Conservation (phyloP, 2,888 invertebrate species). For the Andrena fulva region DNA sequence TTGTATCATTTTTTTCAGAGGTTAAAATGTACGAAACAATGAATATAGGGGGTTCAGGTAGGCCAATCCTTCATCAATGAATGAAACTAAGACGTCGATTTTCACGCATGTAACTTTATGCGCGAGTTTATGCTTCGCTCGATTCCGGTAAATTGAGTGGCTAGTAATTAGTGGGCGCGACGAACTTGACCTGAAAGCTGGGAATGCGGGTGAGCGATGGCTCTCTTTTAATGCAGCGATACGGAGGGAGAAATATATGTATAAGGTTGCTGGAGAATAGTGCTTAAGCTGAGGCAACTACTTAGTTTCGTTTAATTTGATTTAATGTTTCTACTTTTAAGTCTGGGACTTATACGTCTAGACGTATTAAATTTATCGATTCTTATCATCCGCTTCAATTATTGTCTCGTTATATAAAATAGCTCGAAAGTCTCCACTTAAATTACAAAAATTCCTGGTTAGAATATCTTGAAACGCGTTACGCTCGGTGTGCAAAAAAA, state of each 20-base stretch:
- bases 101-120: too few relatives aligned
- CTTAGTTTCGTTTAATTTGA: neutral
- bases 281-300: neutral
- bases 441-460: conserved; percentile 46
- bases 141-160: too few relatives aligned
- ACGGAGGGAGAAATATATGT: neutral
- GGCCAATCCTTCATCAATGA: too few relatives aligned
- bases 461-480: conserved; percentile 26
- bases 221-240: neutral
- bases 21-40: too few relatives aligned
- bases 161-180: too few relatives aligned
- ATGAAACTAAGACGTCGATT: too few relatives aligned
- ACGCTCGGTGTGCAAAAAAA: conserved; percentile 40
- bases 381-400: neutral
- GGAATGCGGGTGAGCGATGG: too few relatives aligned
- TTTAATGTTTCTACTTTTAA: neutral
- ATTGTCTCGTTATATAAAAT: conserved; percentile 21
- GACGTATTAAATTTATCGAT: neutral
- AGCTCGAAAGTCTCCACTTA: conserved; percentile 18
- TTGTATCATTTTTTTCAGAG: too few relatives aligned
- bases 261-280: neutral
- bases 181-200: too few relatives aligned
- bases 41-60: too few relatives aligned
- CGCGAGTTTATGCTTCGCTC: too few relatives aligned
- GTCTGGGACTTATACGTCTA: neutral